Evolutionary conservation across 1,140 invertebrate genomes (phyloP), one percentile per base, ranked within the genome.

Genomic region (Acromyrmex charruanus): DNA sequence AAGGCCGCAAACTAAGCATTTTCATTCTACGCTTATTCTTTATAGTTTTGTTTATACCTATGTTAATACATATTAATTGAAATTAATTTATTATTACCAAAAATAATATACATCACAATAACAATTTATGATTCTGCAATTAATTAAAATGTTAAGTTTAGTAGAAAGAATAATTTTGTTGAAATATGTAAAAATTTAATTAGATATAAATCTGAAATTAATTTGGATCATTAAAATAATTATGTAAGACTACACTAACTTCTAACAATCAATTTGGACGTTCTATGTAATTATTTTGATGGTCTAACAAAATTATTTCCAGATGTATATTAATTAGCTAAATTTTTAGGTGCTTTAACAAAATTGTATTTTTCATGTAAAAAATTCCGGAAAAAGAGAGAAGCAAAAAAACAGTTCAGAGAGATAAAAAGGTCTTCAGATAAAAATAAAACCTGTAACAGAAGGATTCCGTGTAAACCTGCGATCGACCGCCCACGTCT

Each of bases 401-500:
- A 39, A 49, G 12, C 7, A 35, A 21, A 25, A n/a, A 21, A 12
- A 10, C 49, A 12, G n/a, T 86, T 28, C 10, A 55, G 31, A 31
- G 31, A 31, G 75, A 49, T 63, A 79, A 88, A 74, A 61, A 75
- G 39, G 10, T 21, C 58, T 28, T 28, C 12, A 49, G 82, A 49
- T 63, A 79, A 87, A 74, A 61, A 75, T 61, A 69, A 81, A 77
- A 61, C 12, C 25, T 87, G 44, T 25, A 16, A 16, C 69, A 80
- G 35, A 86, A 75, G 85, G 58, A 44, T 68, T 63, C 63, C 9
- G 58, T 77, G 77, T 87, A 80, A 88, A 87, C 79, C 71, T 66
- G 75, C 88, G 81, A 91, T 89, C 86, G 90, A 91, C 86, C 79
- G 74, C 79, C 90, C 90, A 89, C 86, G 79, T 88, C 82, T 91